Evolutionary conservation across 2,113 vertebrate species (phyloP), one percentile per base, ranked within the genome.

Genomic region (Mustela lutreola): DNA sequence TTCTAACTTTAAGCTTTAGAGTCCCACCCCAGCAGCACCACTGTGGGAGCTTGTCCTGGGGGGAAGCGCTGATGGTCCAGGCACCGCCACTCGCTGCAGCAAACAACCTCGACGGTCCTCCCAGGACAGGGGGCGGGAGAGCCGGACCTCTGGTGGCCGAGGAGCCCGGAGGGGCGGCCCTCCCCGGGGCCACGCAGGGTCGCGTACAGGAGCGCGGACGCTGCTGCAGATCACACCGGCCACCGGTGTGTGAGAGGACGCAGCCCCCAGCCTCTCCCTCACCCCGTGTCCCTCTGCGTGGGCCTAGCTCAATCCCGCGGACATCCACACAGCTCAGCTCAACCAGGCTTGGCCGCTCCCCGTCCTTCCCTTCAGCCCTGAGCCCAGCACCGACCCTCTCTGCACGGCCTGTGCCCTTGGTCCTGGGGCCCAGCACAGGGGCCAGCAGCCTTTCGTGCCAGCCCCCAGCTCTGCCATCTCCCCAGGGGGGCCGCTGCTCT

Each of bases 161-260:
- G 39, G 24, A 45, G 12, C 39, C 1, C 12, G 1, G 71, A 24
- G 11, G 22, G 36, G 71, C 11, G 5, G 71, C 71, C 71, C 36
- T 42, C 42, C 71, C 18, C 71, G 11, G 21, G 22, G 73, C 39
- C 39, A 5, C 39, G 12, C 21, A 5, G 71, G 36, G 71, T 36
- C 11, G 0, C 6, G 11, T 7, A 26, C 39, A 26, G 71, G 39
- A 14, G 22, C 22, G 4, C 12, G 70, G 70, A 39, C 16, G 4
- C 48, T 84, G 50, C 39, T 79, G n/a, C 81, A 28, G 7, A 45
- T 45, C 28, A 18, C 22, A n/a, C 33, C n/a, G 58, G 65, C 45
- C 5, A 7, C n/a, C 42, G 26, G 50, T 11, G 7, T 2, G 19
- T 0, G 3, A 53, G 58, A 39, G 60, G 76, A 31, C 7, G 18